Conservation (phyloP, 1,140 invertebrate genomes). For the Tyrophagus putrescentiae region DNA sequence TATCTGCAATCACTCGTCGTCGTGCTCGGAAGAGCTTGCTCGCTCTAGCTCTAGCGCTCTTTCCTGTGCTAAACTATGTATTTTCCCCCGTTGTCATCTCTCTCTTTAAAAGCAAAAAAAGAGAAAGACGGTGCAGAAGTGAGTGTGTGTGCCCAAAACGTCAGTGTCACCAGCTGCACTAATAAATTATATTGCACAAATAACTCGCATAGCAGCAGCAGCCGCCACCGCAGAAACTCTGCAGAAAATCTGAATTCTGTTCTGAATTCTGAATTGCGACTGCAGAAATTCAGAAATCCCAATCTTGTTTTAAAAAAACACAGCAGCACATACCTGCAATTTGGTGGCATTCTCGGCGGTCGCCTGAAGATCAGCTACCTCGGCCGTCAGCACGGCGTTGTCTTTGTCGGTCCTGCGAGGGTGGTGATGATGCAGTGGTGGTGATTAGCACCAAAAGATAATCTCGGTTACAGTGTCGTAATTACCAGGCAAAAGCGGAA, state of each 20-base stretch:
- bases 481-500: neutral
- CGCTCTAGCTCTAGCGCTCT: no score
- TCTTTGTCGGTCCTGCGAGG: conserved; percentile 73
- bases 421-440: conserved; percentile 22
- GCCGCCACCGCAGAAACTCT: neutral
- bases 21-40: no score
- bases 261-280: neutral
- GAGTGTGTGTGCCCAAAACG: neutral
- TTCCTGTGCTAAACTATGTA: no score
- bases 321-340: conserved; percentile 56
- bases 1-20: no score
- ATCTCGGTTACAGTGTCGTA: neutral
- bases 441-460: neutral
- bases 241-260: no score
- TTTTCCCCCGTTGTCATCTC: no score
- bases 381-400: conserved; percentile 74
- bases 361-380: conserved; percentile 74
- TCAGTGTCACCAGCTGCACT: neutral
- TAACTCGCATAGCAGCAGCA: neutral
- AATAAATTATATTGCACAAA: conserved; percentile 2
- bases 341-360: conserved; percentile 56
- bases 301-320: neutral
- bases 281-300: neutral
- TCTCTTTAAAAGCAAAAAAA: no score
- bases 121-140: no score